Evolutionary conservation across 2,797 vertebrate genomes (phyloP).

Genomic region (Fratercula arctica): DNA sequence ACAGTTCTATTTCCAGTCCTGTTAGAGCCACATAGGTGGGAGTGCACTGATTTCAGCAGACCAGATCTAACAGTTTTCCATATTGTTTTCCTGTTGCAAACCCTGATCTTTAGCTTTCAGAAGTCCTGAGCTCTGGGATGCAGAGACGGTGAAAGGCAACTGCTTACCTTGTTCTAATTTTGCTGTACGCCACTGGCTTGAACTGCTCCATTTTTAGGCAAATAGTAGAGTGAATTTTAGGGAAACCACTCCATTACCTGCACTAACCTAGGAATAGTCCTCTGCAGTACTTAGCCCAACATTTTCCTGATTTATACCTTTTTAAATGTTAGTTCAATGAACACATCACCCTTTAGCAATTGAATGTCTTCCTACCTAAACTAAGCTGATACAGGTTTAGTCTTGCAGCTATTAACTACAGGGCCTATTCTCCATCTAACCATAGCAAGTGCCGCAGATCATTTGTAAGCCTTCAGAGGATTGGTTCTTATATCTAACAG

Average conservation of each 20-base stretch:
- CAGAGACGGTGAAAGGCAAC: not conserved
- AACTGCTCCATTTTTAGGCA: not conserved
- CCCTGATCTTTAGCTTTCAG: not conserved
- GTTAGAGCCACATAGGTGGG: not conserved
- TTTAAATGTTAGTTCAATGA: not conserved
- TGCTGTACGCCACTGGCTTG: not conserved
- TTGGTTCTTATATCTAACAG: not conserved
- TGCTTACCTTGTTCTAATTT: not conserved
- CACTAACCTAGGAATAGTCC: not conserved
- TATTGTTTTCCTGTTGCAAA: not conserved
- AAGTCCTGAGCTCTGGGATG: not conserved
- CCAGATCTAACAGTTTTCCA: not conserved
- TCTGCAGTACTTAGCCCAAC: not conserved
- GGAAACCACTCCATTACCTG: not conserved
- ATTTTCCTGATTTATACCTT: not conserved
- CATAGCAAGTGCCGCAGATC: not conserved
- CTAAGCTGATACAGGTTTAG: not conserved
- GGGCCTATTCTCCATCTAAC: not conserved
- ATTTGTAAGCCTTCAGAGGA: not conserved
- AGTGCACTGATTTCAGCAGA: not conserved
- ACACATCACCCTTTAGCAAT: rapidly evolving
- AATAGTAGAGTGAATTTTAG: not conserved
- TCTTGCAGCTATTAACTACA: not conserved
- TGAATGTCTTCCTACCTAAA: not conserved
- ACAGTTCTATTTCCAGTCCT: not conserved